phyloP scores from a whole-genome alignment of 1,140 invertebrate genomes.

The Ips typographus region DNA sequence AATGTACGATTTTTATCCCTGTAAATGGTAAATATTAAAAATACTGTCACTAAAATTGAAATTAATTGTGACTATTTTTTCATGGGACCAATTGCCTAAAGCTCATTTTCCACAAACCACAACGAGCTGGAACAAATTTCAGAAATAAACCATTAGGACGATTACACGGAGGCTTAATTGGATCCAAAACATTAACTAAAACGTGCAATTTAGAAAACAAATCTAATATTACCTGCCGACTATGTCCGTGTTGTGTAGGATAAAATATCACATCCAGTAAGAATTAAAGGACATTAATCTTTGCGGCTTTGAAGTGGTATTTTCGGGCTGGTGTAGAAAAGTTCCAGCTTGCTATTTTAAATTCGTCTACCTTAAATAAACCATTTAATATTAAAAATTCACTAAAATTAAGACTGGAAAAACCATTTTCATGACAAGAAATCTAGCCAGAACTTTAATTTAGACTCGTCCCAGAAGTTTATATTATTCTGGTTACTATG shows the following conservation, averaged over 20 bases:
- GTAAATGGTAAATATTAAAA: too few species aligned
- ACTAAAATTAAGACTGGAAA: conserved; percentile 2
- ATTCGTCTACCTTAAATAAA: too few species aligned
- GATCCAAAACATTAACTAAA: conserved; percentile 1
- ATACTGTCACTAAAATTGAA: too few species aligned
- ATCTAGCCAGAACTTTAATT: conserved; percentile 6
- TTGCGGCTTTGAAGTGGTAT: conserved; percentile 3
- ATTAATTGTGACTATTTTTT: too few species aligned
- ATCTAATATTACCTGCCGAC: conserved; percentile 6
- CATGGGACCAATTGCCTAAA: too few species aligned
- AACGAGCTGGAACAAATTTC: not conserved
- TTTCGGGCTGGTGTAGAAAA: too few species aligned
- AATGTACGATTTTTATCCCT: too few species aligned
- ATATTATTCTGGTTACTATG: not conserved
- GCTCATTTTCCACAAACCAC: too few species aligned
- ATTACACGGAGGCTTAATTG: conserved; percentile 5
- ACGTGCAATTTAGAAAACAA: conserved; percentile 8
- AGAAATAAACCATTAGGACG: not conserved
- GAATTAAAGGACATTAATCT: conserved; percentile 22
- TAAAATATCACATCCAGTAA: not conserved
- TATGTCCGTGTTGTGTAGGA: not conserved
- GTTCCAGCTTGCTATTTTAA: too few species aligned
- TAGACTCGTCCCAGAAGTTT: conserved; percentile 7
- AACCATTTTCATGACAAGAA: too few species aligned
- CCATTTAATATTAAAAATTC: not conserved